Evolutionary conservation across 2,797 vertebrate species (phyloP).

Genomic region (Pterois miles): DNA sequence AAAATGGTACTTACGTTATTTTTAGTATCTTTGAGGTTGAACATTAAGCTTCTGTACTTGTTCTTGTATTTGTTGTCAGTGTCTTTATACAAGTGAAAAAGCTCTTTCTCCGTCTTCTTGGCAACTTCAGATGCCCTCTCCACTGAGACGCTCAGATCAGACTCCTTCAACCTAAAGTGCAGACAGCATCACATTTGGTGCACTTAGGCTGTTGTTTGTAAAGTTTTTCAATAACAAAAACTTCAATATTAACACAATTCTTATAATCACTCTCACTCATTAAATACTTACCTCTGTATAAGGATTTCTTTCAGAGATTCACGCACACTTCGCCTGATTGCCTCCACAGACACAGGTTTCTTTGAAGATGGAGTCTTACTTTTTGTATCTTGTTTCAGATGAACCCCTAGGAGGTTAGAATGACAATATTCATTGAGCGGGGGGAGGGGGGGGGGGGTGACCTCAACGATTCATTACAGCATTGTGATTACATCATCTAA

Average conservation of each 20-base stretch:
- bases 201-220: not conserved
- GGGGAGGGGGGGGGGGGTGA: not conserved
- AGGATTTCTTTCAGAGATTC: conserved; percentile 97
- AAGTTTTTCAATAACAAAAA: not conserved
- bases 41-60: conserved; percentile 98
- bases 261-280: not conserved
- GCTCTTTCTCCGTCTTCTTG: conserved; percentile 92
- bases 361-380: conserved; percentile 86
- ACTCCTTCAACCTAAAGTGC: conserved; percentile 89
- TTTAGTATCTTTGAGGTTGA: conserved; percentile 98
- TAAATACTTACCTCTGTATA: conserved; percentile 87
- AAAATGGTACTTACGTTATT: conserved; percentile 90
- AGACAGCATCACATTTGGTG: not conserved
- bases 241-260: not conserved
- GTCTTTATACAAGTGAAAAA: conserved; percentile 96
- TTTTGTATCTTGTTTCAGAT: conserved; percentile 87
- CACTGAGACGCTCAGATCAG: conserved; percentile 89
- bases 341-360: conserved; percentile 92
- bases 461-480: not conserved
- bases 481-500: not conserved
- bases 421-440: conserved; percentile 14
- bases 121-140: conserved; percentile 94
- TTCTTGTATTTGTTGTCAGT: conserved; percentile 99
- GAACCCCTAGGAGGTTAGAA: conserved; percentile 75
- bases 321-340: conserved; percentile 95